These are phyloP conservation scores for Pseudopleuronectes americanus DNA, from an alignment of 2,797 vertebrate species.

Conservation along the genomic window DNA sequence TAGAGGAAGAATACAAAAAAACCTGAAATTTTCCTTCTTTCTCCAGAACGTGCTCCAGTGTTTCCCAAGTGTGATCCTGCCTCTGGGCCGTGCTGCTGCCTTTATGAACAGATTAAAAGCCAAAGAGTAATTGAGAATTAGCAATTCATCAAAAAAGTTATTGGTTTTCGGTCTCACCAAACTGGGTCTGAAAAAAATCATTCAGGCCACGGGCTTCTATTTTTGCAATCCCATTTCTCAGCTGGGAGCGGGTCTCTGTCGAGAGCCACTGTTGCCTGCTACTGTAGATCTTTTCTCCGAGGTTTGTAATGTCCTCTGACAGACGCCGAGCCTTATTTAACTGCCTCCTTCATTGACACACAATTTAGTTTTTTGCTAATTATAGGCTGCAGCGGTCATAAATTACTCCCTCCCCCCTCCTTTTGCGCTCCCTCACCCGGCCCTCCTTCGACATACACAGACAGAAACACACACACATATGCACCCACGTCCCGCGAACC, in stretches of 20 bases:
- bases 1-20: conserved; percentile 37
- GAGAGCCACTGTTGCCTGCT: conserved; percentile 26
- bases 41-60: conserved; percentile 15
- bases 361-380: conserved; percentile 84
- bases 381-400: conserved; percentile 78
- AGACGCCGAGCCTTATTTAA: conserved; percentile 67
- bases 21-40: conserved; percentile 41
- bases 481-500: conserved; percentile 23
- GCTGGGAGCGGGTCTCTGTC: conserved; percentile 30
- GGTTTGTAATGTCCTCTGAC: conserved; percentile 70
- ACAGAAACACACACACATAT: conserved; percentile 44
- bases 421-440: conserved; percentile 55
- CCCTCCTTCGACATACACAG: conserved; percentile 45
- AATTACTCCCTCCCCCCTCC: conserved; percentile 71
- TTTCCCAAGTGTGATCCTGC: conserved; percentile 49
- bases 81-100: conserved; percentile 32
- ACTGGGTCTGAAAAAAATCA: conserved; percentile 47
- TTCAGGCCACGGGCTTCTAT: conserved; percentile 51
- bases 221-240: conserved; percentile 40
- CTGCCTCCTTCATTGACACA: conserved; percentile 71
- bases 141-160: conserved; percentile 67
- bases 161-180: conserved; percentile 59
- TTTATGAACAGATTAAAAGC: conserved; percentile 66
- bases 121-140: conserved; percentile 69
- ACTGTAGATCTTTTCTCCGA: conserved; percentile 42